Evolutionary conservation across 1,140 invertebrate genomes (phyloP), one percentile per base, ranked within the genome.

Genomic region (Drosophila mojavensis): DNA sequence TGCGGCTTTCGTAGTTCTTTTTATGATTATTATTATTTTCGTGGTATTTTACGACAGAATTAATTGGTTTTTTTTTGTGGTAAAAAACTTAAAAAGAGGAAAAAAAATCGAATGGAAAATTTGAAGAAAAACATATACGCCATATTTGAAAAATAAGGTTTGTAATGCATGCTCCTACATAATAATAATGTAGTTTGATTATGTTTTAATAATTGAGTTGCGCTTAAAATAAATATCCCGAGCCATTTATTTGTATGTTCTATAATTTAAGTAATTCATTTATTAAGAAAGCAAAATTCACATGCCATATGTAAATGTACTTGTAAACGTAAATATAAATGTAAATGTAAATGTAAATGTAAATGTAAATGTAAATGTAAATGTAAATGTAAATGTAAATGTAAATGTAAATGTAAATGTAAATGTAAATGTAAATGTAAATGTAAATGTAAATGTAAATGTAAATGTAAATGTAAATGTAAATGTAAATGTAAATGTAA

Each of bases 251-350:
- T 70, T 66, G 60, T 58, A 62, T 74, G 30, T 75, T 69, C 28
- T 24, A 54, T 24, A 67, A 20, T 20, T 20, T 20, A 20, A 20
- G 2, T 20, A 20, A 28, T 28, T 5, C 1, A 0, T 20, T 70
- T 66, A 56, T 53, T 83, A 69, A 88, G 88, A 88, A 88, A 88
- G 79, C 84, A 77, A 88, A 88, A 88, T 88, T 88, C 84, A 79
- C 83, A 88, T 88, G 83, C 83, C 83, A 89, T 9, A 45, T 45
- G 41, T n/a, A 9, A 15, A 45, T 45, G 41, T 5, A 9, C 2
- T 15, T 45, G 41, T 13, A 6, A n/a, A 43, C n/a, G 41, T n/a
- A 5, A 4, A 43, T 43, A 13, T 13, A 6, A n/a, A 13, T 43
- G 41, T 13, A 6, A n/a, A 43, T 43, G 41, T 13, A 6, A n/a